Base-by-base conservation (phyloP, 2,113 vertebrate genomes). In the Terrapene triunguis region DNA sequence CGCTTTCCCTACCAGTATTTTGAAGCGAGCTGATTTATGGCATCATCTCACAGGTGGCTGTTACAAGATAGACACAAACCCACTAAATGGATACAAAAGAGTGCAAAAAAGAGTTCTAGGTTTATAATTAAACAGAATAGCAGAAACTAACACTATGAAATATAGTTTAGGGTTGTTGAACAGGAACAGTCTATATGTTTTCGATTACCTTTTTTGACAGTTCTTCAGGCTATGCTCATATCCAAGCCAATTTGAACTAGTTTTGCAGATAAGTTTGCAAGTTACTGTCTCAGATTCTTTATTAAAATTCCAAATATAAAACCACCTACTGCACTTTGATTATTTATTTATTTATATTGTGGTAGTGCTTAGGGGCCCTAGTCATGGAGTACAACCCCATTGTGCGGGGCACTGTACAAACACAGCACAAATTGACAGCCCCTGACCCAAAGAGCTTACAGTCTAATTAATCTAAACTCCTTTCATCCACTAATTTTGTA, bases 171-270 rank as follows among this genome's bases (percentile, higher is more conserved):
- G n/a, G 74, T 11, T 57, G 1, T 55, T 92, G 8, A 94, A 65
- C 89, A 27, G 89, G 95, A 95, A 87, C 29, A 93, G 83, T 86
- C 42, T 87, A 5, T 91, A 79, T 80, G 42, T 48, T 95, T 92
- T 90, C 90, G 8, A 94, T 94, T 94, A 93, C 27, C 5, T 92
- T 90, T 42, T 0, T 85, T 94, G 86, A 92, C 54, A 92, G 32
- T 6, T 89, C 21, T 95, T 80, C 84, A 85, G 24, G 69, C 95
- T 93, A 92, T 79, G n/a, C 42, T 59, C 6, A 29, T 94, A 91
- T 42, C 4, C 50, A 84, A 69, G 86, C 24, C 88, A 96, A 51
- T 93, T 92, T 83, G 12, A 25, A 50, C 0, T 91, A 65, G 86
- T 91, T 72, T 91, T 89, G 19, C 16, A 55, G 47, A 81, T 91